These are phyloP conservation scores for Meriones psammophilus DNA, from an alignment of 2,797 vertebrate species.

Conservation along the genomic window DNA sequence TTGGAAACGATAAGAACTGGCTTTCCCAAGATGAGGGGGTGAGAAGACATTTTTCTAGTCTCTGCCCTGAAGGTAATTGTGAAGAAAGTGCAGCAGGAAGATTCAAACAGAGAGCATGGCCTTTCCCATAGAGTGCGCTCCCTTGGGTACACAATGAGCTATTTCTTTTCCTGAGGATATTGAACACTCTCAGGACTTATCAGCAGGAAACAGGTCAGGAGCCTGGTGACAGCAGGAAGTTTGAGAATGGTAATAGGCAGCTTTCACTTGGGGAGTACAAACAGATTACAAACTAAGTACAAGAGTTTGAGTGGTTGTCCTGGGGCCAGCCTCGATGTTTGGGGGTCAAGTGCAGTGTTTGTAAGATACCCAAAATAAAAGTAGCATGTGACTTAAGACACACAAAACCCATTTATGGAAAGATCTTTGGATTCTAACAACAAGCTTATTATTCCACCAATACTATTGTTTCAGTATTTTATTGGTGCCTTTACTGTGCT, in stretches of 20 bases:
- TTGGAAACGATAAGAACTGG: background rate
- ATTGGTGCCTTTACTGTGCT: background rate
- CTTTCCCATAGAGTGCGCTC: conserved; percentile 67
- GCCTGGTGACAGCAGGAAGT: conserved; percentile 74
- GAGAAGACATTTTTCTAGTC: background rate
- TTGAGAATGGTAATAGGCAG: conserved; percentile 1
- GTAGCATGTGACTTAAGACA: background rate
- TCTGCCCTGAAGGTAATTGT: background rate
- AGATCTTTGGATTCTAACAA: background rate
- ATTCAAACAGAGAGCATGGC: background rate
- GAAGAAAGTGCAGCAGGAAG: conserved; percentile 43
- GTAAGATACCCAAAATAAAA: background rate
- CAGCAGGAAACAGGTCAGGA: conserved; percentile 81
- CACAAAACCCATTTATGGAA: background rate
- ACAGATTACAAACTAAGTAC: conserved; percentile 13
- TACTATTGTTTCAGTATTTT: background rate
- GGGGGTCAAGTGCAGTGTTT: background rate
- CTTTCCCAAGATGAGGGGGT: background rate
- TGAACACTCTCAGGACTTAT: conserved; percentile 77
- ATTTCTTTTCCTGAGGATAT: conserved; percentile 81
- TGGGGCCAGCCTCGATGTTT: background rate
- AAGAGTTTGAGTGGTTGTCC: conserved; percentile 16
- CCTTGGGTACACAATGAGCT: conserved; percentile 61
- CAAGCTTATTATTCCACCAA: background rate
- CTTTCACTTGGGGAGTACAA: conserved; percentile 47